These are phyloP conservation scores for Drosophila mulleri DNA, from an alignment of 2,888 invertebrate species.

Conservation along the genomic window DNA sequence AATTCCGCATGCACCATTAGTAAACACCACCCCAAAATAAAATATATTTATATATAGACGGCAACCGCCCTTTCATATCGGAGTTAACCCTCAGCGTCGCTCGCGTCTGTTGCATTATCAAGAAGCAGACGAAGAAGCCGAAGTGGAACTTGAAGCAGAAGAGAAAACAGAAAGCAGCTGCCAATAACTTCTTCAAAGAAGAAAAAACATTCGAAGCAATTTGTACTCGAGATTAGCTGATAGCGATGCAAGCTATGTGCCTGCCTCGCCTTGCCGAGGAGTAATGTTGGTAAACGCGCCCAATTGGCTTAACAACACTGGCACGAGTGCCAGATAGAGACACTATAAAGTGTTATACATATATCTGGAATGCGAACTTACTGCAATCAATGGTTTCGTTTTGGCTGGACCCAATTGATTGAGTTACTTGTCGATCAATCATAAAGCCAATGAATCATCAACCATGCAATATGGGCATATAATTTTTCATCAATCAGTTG, in stretches of 20 bases:
- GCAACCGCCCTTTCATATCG: conserved; percentile 10
- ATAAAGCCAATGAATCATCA: neutral
- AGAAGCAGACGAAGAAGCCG: conserved; percentile 4
- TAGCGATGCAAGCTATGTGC: neutral
- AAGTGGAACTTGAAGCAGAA: conserved; percentile 7
- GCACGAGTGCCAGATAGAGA: neutral
- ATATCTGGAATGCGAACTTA: neutral
- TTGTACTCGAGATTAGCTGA: conserved; percentile 2
- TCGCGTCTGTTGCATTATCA: conserved; percentile 30
- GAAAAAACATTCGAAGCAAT: neutral
- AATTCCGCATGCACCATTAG: conserved; percentile 22
- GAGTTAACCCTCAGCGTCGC: conserved; percentile 34
- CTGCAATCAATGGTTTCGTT: neutral
- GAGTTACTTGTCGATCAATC: no score
- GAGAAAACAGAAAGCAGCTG: conserved; percentile 45
- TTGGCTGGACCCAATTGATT: no score
- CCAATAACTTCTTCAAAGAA: conserved; percentile 31
- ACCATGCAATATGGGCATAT: neutral
- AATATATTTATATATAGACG: conserved; percentile 1
- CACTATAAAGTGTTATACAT: no score
- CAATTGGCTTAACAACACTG: neutral
- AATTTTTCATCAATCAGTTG: no score
- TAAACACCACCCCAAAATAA: conserved; percentile 26
- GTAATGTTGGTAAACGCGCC: neutral
- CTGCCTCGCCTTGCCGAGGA: neutral